phyloP scores from a whole-genome alignment of 2,797 vertebrate genomes.

The Microcaecilia unicolor region DNA sequence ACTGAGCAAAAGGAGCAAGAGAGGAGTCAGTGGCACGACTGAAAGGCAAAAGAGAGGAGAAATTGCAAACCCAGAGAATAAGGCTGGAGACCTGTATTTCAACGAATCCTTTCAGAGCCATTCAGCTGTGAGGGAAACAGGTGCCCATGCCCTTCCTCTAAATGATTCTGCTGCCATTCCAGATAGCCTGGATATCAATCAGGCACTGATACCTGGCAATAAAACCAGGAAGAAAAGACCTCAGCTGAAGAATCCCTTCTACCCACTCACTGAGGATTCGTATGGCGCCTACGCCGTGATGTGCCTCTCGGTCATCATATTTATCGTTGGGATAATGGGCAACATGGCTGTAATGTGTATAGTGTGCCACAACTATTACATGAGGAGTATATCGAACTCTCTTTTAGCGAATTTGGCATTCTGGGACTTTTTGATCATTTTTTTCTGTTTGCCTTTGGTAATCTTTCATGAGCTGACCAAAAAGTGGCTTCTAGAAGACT shows the following conservation, averaged over 20 bases:
- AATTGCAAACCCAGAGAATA: conserved; percentile 9
- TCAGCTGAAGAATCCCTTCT: conserved; percentile 80
- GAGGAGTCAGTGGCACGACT: conserved; percentile 4
- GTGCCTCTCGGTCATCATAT: conserved; percentile 71
- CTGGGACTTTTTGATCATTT: conserved; percentile 89
- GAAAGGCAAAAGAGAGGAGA: conserved; percentile 7
- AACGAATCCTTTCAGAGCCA: conserved; percentile 4
- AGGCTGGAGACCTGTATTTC: background rate
- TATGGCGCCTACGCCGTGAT: conserved; percentile 79
- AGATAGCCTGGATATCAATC: conserved; percentile 42
- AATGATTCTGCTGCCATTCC: conserved; percentile 10
- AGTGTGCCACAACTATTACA: conserved; percentile 94
- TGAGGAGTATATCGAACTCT: conserved; percentile 95
- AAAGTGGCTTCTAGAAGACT: conserved; percentile 87
- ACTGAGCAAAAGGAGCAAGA: background rate
- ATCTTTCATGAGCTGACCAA: conserved; percentile 87
- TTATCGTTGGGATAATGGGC: conserved; percentile 77
- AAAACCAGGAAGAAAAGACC: conserved; percentile 33
- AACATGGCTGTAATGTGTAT: conserved; percentile 95
- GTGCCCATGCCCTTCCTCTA: conserved; percentile 5
- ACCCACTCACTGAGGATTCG: conserved; percentile 73
- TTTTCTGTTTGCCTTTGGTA: conserved; percentile 91
- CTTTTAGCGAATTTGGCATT: conserved; percentile 90
- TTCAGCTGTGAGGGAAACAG: background rate
- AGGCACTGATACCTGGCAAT: conserved; percentile 36